These are phyloP conservation scores for Drosophila kurseongensis DNA, from an alignment of 1,140 invertebrate species.

Conservation along the genomic window DNA sequence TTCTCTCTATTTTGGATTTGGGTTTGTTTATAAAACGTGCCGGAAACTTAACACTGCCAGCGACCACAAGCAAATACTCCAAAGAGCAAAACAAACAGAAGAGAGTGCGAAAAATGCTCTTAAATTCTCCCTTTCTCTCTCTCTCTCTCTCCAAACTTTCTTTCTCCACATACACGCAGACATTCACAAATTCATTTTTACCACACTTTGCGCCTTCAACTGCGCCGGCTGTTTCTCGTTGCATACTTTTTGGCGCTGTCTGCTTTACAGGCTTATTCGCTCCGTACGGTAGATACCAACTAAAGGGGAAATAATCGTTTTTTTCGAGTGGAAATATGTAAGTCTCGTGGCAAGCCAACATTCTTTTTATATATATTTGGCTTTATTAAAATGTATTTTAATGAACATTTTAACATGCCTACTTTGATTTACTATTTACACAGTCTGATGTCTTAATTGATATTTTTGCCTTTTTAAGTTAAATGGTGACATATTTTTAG, in stretches of 20 bases:
- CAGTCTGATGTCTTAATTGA: no score
- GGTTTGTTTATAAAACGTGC: constrained; percentile 82
- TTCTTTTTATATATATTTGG: no score
- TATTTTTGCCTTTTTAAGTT: no score
- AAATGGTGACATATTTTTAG: no score
- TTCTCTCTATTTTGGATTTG: constrained; percentile 31
- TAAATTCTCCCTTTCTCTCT: constrained; percentile 3
- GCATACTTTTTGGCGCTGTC: constrained; percentile 73
- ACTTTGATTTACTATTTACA: no score
- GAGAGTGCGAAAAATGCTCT: constrained; percentile 22
- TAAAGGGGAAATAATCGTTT: not conserved
- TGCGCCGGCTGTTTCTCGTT: constrained; percentile 62
- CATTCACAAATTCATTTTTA: constrained; percentile 41
- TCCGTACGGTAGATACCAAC: constrained; percentile 39
- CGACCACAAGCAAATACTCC: constrained; percentile 60
- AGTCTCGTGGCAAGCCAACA: no score
- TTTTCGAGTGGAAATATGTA: no score
- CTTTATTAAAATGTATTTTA: no score
- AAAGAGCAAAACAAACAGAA: constrained; percentile 38
- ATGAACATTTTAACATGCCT: no score
- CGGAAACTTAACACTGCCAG: constrained; percentile 70
- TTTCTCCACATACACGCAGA: not conserved
- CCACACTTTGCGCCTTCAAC: constrained; percentile 59
- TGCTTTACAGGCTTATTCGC: constrained; percentile 48
- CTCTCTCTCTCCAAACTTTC: constrained; percentile 3